A percentile compares a stretch with the other conserved stretches of the same genome.
These are phyloP conservation scores for Himalopsyche tibetana DNA, from an alignment of 2,888 invertebrate genomes.

Conservation along the genomic window DNA sequence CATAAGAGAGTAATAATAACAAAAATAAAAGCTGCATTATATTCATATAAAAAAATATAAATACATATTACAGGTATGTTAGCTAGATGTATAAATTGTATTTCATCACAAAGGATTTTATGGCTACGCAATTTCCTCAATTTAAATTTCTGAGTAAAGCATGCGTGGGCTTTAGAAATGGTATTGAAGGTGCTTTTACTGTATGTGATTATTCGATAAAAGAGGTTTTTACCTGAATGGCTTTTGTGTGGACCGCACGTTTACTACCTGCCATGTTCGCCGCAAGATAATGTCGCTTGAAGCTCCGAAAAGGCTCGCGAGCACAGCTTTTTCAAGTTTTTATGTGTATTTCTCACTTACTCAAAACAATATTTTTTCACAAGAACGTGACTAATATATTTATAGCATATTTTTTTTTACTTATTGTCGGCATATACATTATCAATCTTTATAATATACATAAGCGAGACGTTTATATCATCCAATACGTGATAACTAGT, in stretches of 20 bases:
- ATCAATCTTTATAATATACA: neutral
- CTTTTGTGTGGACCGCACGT: constrained; percentile 28
- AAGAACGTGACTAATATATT: neutral
- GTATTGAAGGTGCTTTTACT: neutral
- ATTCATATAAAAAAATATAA: no score
- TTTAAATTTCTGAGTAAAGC: neutral
- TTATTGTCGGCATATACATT: neutral
- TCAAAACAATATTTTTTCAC: neutral
- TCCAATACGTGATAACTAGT: neutral
- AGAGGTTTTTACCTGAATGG: constrained; percentile 27
- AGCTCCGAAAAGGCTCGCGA: neutral
- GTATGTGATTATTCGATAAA: constrained; percentile 6
- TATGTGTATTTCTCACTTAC: neutral
- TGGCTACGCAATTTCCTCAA: neutral
- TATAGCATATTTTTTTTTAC: neutral
- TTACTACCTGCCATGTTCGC: constrained; percentile 8
- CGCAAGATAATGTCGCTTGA: neutral
- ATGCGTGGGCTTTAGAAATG: neutral
- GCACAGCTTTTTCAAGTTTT: neutral
- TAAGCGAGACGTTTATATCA: neutral
- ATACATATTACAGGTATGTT: no score
- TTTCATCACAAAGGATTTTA: no score
- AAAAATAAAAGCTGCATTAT: no score
- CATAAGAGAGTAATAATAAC: no score
- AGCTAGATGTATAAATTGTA: no score